Base-by-base conservation (phyloP, 2,113 vertebrate species). In the Saimiri boliviensis region DNA sequence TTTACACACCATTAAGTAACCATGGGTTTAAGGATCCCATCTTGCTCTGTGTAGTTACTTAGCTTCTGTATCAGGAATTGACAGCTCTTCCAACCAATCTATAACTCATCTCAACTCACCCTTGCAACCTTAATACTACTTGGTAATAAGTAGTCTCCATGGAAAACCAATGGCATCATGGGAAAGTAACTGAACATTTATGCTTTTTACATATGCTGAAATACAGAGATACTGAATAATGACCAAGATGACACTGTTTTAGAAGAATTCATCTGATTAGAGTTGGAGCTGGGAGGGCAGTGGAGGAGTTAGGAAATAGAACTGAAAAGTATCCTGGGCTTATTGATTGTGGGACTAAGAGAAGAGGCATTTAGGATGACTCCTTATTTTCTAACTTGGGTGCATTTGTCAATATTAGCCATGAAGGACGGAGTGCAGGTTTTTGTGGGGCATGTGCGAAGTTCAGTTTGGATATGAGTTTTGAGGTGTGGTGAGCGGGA, bases 381-480 rank as follows among this genome's bases (percentile, higher is more conserved):
- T 93, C n/a, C 27, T 91, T 88, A 35, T 11, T 79, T 88, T 94
- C n/a, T 88, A 52, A 66, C 58, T 77, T 73, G 74, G 82, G 42
- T 73, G 23, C 17, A 40, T 66, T n/a, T 95, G 10, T 70, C 6
- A 45, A 4, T 86, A 30, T 80, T 81, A 70, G 70, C 37, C 47
- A 27, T 35, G 19, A 47, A 80, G 93, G 81, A 82, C 60, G 68
- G 40, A 47, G 9, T 84, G 13, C 25, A 25, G 5, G 66, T 17
- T 66, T 76, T 76, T 60, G 4, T 90, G 70, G 14, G 86, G 49
- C 16, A 35, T 27, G 21, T 66, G 32, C 42, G 71, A 30, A 76
- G 56, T 86, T 86, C 81, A 76, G 27, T 79, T 84, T 76, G 52
- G 74, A 32, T 83, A 37, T 81, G 85, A 92, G 25, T 92, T 95